Conservation (phyloP, 2,797 vertebrate genomes). For the Lagocephalus sceleratus region DNA sequence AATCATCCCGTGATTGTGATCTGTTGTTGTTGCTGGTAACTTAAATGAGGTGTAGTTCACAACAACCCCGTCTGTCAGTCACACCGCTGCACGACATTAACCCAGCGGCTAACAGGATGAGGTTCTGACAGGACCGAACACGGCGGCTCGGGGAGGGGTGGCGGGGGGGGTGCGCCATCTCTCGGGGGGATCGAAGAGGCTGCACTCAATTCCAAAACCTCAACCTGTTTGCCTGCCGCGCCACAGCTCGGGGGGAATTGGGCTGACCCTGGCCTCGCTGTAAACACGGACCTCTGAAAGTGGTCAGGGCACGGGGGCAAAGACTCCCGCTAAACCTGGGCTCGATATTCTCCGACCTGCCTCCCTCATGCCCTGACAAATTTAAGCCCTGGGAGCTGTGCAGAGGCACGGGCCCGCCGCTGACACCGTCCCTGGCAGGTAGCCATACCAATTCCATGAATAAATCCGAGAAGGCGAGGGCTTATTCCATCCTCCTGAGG, state of each 20-base stretch:
- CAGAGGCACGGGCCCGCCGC: background rate
- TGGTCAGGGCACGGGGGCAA: background rate
- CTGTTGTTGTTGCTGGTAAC: conserved; percentile 2
- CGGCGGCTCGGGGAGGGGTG: background rate
- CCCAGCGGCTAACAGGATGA: conserved; percentile 7
- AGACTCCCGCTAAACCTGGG: conserved; percentile 5
- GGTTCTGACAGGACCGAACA: background rate
- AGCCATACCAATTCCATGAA: conserved; percentile 30
- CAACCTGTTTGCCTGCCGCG: conserved; percentile 8
- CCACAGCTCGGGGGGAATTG: conserved; percentile 20
- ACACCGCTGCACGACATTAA: conserved; percentile 40
- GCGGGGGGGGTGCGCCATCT: conserved; percentile 4
- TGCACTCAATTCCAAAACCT: conserved; percentile 12
- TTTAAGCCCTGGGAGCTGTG: conserved; percentile 2
- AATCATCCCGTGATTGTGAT: background rate
- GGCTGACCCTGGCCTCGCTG: conserved; percentile 28
- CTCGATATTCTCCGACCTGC: conserved; percentile 4
- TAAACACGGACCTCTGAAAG: conserved; percentile 20
- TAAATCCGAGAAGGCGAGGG: conserved; percentile 33
- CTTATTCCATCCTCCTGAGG: conserved; percentile 29
- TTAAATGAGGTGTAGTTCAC: conserved; percentile 2
- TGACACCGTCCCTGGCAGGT: conserved; percentile 16
- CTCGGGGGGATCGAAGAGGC: conserved; percentile 2
- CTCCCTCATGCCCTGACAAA: conserved; percentile 8
- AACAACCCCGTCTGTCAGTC: conserved; percentile 8